phyloP scores from a whole-genome alignment of 1,140 invertebrate genomes.

The Drosophila rhopaloa region DNA sequence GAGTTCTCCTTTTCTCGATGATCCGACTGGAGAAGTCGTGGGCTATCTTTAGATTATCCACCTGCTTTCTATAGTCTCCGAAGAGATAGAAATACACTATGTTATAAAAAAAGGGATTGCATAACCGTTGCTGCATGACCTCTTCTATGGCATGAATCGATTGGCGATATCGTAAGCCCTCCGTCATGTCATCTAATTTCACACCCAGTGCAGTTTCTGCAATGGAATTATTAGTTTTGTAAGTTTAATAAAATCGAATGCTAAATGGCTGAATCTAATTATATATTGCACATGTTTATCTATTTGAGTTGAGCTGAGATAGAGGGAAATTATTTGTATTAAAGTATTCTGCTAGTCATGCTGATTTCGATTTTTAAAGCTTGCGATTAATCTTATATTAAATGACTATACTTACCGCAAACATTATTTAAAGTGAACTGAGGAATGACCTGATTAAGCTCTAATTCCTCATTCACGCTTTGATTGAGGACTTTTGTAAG shows the following conservation, averaged over 20 bases:
- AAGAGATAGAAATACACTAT: conserved; percentile 52
- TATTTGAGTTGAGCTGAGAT: background rate
- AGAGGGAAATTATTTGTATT: background rate
- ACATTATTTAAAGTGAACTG: conserved; percentile 91
- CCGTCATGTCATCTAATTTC: conserved; percentile 77
- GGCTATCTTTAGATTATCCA: conserved; percentile 51
- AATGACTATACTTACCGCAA: conserved; percentile 86
- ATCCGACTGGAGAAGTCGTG: conserved; percentile 75
- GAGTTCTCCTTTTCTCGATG: conserved; percentile 57
- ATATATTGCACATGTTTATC: too few relatives aligned
- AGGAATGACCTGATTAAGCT: conserved; percentile 87
- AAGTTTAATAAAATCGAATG: too few relatives aligned
- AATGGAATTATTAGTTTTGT: background rate
- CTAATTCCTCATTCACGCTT: conserved; percentile 41
- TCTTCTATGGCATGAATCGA: conserved; percentile 64
- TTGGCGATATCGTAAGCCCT: conserved; percentile 61
- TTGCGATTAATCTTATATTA: background rate
- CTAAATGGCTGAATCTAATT: too few relatives aligned
- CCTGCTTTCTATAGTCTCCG: conserved; percentile 53
- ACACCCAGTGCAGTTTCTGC: conserved; percentile 93
- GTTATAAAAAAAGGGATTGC: conserved; percentile 64
- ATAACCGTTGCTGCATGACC: conserved; percentile 50
- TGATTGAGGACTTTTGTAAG: conserved; percentile 61
- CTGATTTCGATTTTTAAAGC: conserved; percentile 1
- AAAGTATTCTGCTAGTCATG: conserved; percentile 8